A percentile compares a stretch with the other conserved stretches of the same genome.
Evolutionary conservation across 1,140 invertebrate species (phyloP).

Genomic region (Halotydeus destructor): DNA sequence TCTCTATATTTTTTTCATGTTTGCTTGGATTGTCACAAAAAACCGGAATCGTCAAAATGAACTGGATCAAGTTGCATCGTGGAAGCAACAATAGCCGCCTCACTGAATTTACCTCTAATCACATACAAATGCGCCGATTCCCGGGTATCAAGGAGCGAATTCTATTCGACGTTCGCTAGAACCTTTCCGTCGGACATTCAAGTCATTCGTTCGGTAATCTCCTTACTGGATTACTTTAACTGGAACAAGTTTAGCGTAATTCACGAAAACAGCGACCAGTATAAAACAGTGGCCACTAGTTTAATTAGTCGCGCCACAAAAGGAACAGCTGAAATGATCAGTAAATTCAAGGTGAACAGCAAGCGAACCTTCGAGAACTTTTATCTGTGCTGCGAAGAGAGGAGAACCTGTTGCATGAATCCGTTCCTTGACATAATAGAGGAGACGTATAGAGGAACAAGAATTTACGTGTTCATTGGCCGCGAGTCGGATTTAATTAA

Average conservation of each 20-base stretch:
- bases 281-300: conserved; percentile 50
- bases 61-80: too few species aligned
- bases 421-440: conserved; percentile 61
- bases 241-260: conserved; percentile 87
- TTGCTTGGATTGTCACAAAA: too few species aligned
- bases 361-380: conserved; percentile 33
- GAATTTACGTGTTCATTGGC: conserved; percentile 86
- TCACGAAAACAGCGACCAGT: conserved; percentile 44
- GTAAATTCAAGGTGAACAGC: conserved; percentile 10
- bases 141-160: conserved; percentile 44
- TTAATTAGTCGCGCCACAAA: conserved; percentile 43
- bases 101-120: conserved; percentile 88
- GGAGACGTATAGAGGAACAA: conserved; percentile 63
- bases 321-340: conserved; percentile 62
- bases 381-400: conserved; percentile 48
- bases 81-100: conserved; percentile 78
- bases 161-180: conserved; percentile 70
- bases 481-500: conserved; percentile 52
- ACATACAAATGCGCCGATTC: conserved; percentile 89
- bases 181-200: conserved; percentile 82
- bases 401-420: conserved; percentile 46
- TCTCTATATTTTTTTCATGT: too few species aligned
- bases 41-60: too few species aligned
- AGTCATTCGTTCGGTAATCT: conserved; percentile 79
- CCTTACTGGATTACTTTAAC: conserved; percentile 63